Evolutionary conservation across 2,797 vertebrate species (phyloP).

Genomic region (Phrynocephalus forsythii): DNA sequence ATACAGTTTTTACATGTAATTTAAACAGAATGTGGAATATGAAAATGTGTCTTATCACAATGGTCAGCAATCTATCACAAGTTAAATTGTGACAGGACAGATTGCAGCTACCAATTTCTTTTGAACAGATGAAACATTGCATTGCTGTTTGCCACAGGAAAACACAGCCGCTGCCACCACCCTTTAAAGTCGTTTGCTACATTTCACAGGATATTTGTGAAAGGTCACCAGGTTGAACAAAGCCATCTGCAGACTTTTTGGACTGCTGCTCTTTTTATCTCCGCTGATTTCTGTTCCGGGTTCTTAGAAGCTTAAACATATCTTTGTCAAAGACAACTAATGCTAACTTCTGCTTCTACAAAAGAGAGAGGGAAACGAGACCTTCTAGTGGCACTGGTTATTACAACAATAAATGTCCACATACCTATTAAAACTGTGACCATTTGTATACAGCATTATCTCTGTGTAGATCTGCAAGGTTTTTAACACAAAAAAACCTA

Average conservation of each 20-base stretch:
- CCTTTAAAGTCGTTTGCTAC: background rate
- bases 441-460: background rate
- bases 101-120: background rate
- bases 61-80: background rate
- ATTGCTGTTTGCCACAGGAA: background rate
- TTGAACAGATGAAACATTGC: background rate
- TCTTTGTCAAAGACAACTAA: background rate
- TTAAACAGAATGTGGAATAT: background rate
- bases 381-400: background rate
- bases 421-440: background rate
- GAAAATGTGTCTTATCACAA: background rate
- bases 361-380: background rate
- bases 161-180: no score
- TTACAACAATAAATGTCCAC: background rate
- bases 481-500: background rate
- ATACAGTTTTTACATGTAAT: background rate
- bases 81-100: background rate
- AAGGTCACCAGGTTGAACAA: background rate
- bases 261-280: background rate
- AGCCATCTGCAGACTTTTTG: background rate
- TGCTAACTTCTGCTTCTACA: constrained; percentile 2
- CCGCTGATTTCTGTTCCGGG: background rate
- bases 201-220: background rate
- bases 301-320: background rate
- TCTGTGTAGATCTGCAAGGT: background rate